Percentiles rank a stretch among this genome's conserved stretches.
Evolutionary conservation across 2,113 vertebrate genomes (phyloP).

Genomic region (Prionailurus viverrinus): DNA sequence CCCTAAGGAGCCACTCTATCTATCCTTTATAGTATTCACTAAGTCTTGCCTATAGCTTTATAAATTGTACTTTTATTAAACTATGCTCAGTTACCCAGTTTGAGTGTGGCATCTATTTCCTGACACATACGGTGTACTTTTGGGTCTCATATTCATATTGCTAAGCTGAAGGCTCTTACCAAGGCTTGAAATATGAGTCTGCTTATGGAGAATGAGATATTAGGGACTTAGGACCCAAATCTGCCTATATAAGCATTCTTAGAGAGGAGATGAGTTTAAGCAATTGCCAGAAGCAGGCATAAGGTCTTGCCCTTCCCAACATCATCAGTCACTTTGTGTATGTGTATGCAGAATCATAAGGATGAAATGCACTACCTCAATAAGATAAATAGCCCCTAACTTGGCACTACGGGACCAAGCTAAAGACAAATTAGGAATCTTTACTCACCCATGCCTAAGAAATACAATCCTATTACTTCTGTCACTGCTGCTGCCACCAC

Average conservation of each 20-base stretch:
- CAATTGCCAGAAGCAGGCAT: background rate
- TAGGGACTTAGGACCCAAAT: background rate
- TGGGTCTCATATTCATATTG: background rate
- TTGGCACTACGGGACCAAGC: background rate
- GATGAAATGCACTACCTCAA: background rate
- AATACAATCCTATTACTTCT: background rate
- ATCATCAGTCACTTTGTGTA: background rate
- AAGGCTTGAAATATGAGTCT: background rate
- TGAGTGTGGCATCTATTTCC: background rate
- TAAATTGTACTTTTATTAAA: background rate
- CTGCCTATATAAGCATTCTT: background rate
- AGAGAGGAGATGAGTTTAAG: background rate
- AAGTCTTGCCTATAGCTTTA: background rate
- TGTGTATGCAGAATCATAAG: background rate
- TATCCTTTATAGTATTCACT: background rate
- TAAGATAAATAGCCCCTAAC: background rate
- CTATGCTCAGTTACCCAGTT: background rate
- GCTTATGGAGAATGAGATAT: background rate
- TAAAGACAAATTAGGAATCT: background rate
- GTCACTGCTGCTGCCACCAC: background rate
- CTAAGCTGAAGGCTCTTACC: background rate
- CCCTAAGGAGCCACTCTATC: background rate
- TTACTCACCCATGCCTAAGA: background rate
- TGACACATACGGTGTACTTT: background rate
- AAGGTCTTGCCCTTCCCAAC: background rate